These are phyloP conservation scores for Drosophila koepferae DNA, from an alignment of 2,888 invertebrate genomes.

Conservation along the genomic window DNA sequence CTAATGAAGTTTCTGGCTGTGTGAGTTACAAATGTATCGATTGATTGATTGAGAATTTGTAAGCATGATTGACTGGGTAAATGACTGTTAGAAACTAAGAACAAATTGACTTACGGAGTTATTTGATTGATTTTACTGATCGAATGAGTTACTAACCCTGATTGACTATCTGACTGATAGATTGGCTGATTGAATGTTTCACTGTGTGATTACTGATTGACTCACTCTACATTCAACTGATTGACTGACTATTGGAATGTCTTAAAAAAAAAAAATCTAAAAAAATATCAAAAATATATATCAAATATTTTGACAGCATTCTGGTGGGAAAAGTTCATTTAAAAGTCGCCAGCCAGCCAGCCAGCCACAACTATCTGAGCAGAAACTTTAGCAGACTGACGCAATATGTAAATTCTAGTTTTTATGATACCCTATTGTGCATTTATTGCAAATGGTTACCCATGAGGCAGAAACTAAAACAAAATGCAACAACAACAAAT, in stretches of 20 bases:
- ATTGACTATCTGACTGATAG: neutral
- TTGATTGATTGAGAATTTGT: too few relatives aligned
- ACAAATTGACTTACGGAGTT: too few relatives aligned
- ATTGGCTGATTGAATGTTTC: neutral
- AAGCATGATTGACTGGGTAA: too few relatives aligned
- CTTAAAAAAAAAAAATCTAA: too few relatives aligned
- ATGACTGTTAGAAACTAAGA: too few relatives aligned
- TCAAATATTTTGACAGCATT: neutral
- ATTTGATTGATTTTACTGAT: too few relatives aligned
- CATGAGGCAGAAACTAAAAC: slow-evolving; percentile 22
- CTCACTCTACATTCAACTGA: neutral
- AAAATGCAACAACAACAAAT: slow-evolving; percentile 14
- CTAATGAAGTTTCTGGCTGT: too few relatives aligned
- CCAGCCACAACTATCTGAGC: neutral
- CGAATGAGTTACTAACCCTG: too few relatives aligned
- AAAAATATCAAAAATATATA: neutral
- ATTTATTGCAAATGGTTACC: slow-evolving; percentile 4
- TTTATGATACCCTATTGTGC: slow-evolving; percentile 2
- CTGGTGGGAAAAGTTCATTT: neutral
- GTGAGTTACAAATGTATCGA: too few relatives aligned
- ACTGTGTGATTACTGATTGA: neutral
- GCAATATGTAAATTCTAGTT: slow-evolving; percentile 4
- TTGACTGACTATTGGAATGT: neutral
- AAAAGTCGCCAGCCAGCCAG: neutral
- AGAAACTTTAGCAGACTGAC: neutral